Conservation (phyloP, 2,113 vertebrate genomes). For the Hippoglossus stenolepis region DNA sequence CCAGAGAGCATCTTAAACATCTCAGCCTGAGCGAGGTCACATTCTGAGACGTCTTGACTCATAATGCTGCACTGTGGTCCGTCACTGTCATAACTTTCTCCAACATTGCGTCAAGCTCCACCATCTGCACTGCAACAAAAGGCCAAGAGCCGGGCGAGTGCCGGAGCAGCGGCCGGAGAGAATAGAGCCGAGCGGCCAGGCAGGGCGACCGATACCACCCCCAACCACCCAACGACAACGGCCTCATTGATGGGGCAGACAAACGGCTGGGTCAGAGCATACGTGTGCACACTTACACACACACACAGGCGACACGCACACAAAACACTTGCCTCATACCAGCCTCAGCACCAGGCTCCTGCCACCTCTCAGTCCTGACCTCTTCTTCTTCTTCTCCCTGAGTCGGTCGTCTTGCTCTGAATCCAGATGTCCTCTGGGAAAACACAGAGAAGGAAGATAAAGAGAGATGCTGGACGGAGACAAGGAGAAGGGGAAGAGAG, state of each 20-base stretch:
- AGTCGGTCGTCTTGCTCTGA: constrained; percentile 32
- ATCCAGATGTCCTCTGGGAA: constrained; percentile 43
- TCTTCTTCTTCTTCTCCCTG: constrained; percentile 43
- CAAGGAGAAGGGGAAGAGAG: constrained; percentile 58
- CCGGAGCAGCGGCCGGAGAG: constrained; percentile 50
- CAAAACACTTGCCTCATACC: constrained; percentile 83
- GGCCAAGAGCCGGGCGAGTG: constrained; percentile 48
- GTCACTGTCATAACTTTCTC: constrained; percentile 40
- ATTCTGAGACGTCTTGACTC: constrained; percentile 23
- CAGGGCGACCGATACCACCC: constrained; percentile 68
- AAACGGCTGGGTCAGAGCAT: constrained; percentile 69
- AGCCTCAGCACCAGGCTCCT: constrained; percentile 77
- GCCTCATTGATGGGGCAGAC: constrained; percentile 70
- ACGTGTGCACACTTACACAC: constrained; percentile 60
- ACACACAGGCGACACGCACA: constrained; percentile 26
- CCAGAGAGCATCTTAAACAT: background rate
- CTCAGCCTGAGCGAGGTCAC: background rate
- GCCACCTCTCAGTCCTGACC: constrained; percentile 54
- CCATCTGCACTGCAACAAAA: constrained; percentile 71
- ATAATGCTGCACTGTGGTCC: constrained; percentile 31
- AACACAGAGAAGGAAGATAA: constrained; percentile 26
- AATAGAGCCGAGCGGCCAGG: constrained; percentile 50
- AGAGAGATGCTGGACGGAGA: constrained; percentile 30
- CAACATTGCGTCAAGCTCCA: constrained; percentile 54
- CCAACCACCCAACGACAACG: constrained; percentile 53